Evolutionary conservation across 2,797 vertebrate species (phyloP).

Genomic region (Sebastes vulpes): DNA sequence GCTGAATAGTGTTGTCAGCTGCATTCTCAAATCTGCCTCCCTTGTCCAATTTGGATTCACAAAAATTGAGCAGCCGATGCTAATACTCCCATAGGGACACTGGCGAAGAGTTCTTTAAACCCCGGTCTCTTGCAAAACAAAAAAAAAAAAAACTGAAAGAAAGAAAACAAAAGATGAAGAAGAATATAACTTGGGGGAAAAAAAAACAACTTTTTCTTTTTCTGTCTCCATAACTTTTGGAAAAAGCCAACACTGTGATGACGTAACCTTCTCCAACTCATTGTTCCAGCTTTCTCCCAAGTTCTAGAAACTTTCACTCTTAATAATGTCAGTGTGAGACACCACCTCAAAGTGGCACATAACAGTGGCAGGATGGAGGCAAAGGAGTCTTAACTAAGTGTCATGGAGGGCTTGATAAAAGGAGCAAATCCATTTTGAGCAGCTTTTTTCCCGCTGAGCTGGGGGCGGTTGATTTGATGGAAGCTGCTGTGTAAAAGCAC

Average conservation of each 20-base stretch:
- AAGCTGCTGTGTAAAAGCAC: constrained; percentile 65
- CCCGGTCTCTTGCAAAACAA: constrained; percentile 12
- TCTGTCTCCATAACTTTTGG: constrained; percentile 61
- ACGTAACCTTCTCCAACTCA: constrained; percentile 57
- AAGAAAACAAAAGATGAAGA: constrained; percentile 65
- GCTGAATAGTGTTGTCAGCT: constrained; percentile 54
- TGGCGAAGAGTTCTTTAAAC: constrained; percentile 47
- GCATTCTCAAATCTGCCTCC: constrained; percentile 56
- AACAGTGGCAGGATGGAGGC: constrained; percentile 67
- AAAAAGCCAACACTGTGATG: constrained; percentile 59
- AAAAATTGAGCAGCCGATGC: constrained; percentile 63
- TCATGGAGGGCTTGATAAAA: constrained; percentile 81
- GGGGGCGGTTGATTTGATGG: constrained; percentile 75
- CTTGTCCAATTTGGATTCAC: constrained; percentile 66
- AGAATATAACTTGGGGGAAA: constrained; percentile 33
- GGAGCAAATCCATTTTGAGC: constrained; percentile 75
- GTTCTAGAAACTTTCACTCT: constrained; percentile 68
- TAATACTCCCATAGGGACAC: constrained; percentile 66
- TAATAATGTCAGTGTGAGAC: constrained; percentile 68
- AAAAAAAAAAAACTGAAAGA: not conserved
- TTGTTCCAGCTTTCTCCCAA: constrained; percentile 61
- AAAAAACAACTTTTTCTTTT: constrained; percentile 34
- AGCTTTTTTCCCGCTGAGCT: constrained; percentile 68
- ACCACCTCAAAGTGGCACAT: constrained; percentile 70
- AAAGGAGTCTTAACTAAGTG: constrained; percentile 77